phyloP scores from a whole-genome alignment of 2,797 vertebrate genomes.

The Enteromius unitaeniatus region DNA sequence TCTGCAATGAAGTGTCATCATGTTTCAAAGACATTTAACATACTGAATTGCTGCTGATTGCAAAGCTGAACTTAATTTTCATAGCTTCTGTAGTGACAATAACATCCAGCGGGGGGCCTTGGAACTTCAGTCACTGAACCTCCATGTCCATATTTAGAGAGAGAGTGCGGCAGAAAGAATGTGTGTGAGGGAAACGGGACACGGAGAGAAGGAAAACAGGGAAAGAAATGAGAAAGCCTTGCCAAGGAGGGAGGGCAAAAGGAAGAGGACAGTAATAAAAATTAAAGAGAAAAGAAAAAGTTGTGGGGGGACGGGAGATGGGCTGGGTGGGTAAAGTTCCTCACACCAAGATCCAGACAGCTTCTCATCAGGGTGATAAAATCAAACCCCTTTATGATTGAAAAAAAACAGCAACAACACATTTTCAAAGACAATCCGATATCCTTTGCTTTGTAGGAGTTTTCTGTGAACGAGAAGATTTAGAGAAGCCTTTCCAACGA shows the following conservation, averaged over 20 bases:
- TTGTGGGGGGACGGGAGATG: not conserved
- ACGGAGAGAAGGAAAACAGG: constrained; percentile 2
- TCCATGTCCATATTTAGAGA: constrained; percentile 45
- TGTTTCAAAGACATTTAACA: constrained; percentile 5
- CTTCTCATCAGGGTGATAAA: constrained; percentile 17
- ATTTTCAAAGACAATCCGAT: not conserved
- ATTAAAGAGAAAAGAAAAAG: constrained; percentile 23
- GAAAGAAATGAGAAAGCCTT: not conserved
- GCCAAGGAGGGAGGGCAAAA: constrained; percentile 25
- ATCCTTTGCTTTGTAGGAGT: not conserved
- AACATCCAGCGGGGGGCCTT: constrained; percentile 31
- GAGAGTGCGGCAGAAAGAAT: constrained; percentile 24
- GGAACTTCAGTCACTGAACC: constrained; percentile 18
- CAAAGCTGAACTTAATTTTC: not conserved
- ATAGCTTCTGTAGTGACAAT: constrained; percentile 6
- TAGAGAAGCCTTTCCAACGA: constrained; percentile 15
- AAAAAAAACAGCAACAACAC: not conserved
- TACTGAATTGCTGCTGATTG: constrained; percentile 9
- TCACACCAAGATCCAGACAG: not conserved
- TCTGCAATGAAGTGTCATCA: not conserved
- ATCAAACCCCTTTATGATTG: not conserved
- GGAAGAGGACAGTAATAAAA: constrained; percentile 32
- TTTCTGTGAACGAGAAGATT: constrained; percentile 16
- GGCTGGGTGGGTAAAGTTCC: constrained; percentile 22
- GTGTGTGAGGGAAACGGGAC: not conserved